Conservation (phyloP, 2,797 vertebrate genomes). For the Acanthornis magna region DNA sequence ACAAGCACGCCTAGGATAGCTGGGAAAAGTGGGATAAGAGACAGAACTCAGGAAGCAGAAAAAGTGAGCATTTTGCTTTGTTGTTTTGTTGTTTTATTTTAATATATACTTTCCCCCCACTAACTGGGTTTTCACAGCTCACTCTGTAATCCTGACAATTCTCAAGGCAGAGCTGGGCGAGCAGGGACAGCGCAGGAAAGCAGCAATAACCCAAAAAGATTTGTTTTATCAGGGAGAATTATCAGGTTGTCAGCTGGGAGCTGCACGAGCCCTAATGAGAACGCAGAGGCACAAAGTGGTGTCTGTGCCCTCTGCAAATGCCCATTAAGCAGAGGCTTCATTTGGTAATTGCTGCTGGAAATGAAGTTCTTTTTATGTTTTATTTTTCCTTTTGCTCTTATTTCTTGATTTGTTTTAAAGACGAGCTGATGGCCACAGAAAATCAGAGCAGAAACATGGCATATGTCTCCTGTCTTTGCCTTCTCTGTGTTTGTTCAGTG, state of each 20-base stretch:
- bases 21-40: background rate
- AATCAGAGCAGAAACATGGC: slow-evolving; percentile 9
- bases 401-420: slow-evolving; percentile 1
- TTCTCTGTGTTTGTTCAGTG: background rate
- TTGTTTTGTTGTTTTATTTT: background rate
- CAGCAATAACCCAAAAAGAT: slow-evolving; percentile 1
- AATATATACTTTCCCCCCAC: background rate
- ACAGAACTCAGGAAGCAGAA: background rate
- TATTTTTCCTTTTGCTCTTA: background rate
- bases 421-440: background rate
- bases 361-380: background rate
- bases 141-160: slow-evolving; percentile 44
- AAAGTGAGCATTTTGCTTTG: background rate
- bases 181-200: slow-evolving; percentile 6
- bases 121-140: slow-evolving; percentile 43
- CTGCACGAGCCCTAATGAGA: slow-evolving; percentile 27
- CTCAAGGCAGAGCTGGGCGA: background rate
- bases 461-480: background rate
- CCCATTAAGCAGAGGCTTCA: slow-evolving; percentile 6
- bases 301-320: slow-evolving; percentile 30
- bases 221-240: slow-evolving; percentile 50
- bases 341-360: slow-evolving; percentile 19
- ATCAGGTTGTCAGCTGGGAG: slow-evolving; percentile 59
- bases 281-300: slow-evolving; percentile 11
- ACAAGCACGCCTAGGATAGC: background rate